Base-by-base conservation (phyloP, 1,140 invertebrate genomes). In the Ctenoplectra terminalis region DNA sequence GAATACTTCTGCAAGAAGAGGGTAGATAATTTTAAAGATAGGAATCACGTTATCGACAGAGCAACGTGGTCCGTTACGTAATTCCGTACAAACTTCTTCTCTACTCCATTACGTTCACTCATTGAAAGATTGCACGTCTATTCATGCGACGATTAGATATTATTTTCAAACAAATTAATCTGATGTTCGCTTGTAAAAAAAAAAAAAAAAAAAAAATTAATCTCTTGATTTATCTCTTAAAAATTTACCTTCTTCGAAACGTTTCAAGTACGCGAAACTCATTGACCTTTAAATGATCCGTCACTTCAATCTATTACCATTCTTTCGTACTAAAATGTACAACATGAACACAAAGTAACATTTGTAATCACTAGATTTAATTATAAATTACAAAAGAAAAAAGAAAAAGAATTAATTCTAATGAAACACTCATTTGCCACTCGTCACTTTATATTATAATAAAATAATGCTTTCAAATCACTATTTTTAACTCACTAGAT, bases 31-130 rank as follows among this genome's bases (percentile, higher is more conserved):
- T 31, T 54, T 23, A 37, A 54, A 54, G 34, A 52, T 29, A 54
- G 17, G 11, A n/a, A 1, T 11, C 26, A 8, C 6, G 13, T 69
- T 77, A 77, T 58, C 74, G 74, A 56, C 74, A 2, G 50, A 77
- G 74, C 26, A 46, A 56, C 50, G 13, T 3, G 11, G 11, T 1
- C n/a, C 11, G n/a, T 69, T 69, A 69, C 37, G 46, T 77, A 69
- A 77, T 4, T n/a, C 11, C 3, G 0, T 34, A 26, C 29, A 0
- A 77, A 69, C 9, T 61, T 74, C 8, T 52, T 20, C 29, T 31
- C 8, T 46, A 26, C 31, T 37, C 20, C 17, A 7, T 17, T 52
- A 31, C 56, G 34, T n/a, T 43, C 34, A n/a, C 20, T 3, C 56
- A 60, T 23, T 58, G 8, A 43, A 48, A 61, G 17, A 48, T 61